Evolutionary conservation across 1,140 invertebrate genomes (phyloP).

Genomic region (Maniola jurtina): DNA sequence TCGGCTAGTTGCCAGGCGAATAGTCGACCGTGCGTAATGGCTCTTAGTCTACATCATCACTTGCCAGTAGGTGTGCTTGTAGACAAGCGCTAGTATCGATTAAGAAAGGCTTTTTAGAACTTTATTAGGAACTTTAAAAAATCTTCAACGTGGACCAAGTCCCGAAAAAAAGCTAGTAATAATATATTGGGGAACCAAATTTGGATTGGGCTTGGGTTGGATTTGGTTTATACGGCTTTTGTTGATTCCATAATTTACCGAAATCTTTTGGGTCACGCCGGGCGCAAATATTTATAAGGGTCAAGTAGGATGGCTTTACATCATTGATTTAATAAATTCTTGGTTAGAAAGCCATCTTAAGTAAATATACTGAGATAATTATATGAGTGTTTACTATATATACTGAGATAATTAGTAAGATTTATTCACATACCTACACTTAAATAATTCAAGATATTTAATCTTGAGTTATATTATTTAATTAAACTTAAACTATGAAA

Average conservation of each 20-base stretch:
- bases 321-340: background rate
- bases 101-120: no score
- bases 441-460: no score
- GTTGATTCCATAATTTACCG: slow-evolving; percentile 1
- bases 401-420: background rate
- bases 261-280: background rate
- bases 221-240: background rate
- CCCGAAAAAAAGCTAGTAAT: background rate
- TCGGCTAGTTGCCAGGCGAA: no score
- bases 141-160: no score
- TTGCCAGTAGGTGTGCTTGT: no score
- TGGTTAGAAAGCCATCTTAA: background rate
- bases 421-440: no score
- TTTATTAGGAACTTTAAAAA: no score
- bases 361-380: background rate
- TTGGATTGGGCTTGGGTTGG: background rate
- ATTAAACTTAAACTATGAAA: no score
- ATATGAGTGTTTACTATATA: background rate
- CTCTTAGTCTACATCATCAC: no score
- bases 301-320: background rate
- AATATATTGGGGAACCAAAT: slow-evolving; percentile 1
- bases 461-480: no score
- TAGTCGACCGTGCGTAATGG: no score
- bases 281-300: background rate
- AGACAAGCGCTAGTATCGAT: no score